Evolutionary conservation across 2,113 vertebrate species (phyloP), one percentile per base, ranked within the genome.

Genomic region (Etheostoma cragini): DNA sequence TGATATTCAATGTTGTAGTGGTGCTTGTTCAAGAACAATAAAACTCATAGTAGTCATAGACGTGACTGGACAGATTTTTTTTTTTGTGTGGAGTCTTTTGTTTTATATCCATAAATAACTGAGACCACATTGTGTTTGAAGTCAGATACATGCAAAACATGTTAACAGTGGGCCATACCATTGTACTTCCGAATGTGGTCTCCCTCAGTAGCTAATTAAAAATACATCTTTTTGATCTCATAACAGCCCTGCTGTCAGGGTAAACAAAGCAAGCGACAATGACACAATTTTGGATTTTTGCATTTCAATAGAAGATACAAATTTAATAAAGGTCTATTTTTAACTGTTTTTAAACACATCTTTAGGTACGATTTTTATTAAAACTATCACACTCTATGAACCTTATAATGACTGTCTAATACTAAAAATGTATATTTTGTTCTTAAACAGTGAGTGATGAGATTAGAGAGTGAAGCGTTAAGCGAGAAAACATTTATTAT

Each of bases 191-290:
- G 68, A 83, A 87, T 76, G 81, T 87, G 78, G 78, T 77, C 87
- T 92, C 91, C 90, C 88, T 83, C 78, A 81, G 89, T 82, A 92
- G 83, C 90, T 93, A 92, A 93, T 94, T 94, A 92, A 88, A 85
- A 88, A 92, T 69, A 75, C 80, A 83, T 86, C 71, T 90, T 92
- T 93, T 93, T 94, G 90, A 93, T 94, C 92, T 91, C 61, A 86
- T 88, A 87, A 93, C 89, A 92, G 87, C 87, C 49, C 56, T 87
- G 86, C 85, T 91, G 83, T 83, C 84, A 82, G 85, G 71, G 83
- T 87, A 90, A 92, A 93, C 88, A 91, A 90, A 92, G 66, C 83
- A 79, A 81, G 87, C 85, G 88, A 92, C 88, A 89, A 91, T 89
- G 88, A 88, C 86, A 94, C 86, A 88, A 65, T 87, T 81, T 70